Evolutionary conservation across 2,888 invertebrate species (phyloP).

Genomic region (Latheticus oryzae): DNA sequence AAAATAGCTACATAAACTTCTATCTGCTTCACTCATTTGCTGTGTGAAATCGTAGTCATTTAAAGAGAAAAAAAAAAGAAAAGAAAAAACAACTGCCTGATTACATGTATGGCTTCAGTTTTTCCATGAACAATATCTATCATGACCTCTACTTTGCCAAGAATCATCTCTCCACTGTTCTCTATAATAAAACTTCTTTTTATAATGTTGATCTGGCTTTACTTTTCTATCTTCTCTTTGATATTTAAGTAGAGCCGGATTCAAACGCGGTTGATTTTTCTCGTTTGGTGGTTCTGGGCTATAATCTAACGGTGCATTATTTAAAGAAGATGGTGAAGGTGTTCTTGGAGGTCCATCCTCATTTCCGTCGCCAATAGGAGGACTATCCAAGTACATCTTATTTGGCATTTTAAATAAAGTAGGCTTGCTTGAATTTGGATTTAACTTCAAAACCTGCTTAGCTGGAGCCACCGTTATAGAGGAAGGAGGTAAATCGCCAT

Average conservation of each 20-base stretch:
- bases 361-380: conserved; percentile 62
- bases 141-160: conserved; percentile 55
- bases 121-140: conserved; percentile 58
- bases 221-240: conserved; percentile 66
- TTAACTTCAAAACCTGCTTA: conserved; percentile 60
- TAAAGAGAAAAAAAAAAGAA: conserved; percentile 29
- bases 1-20: conserved; percentile 32
- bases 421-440: conserved; percentile 61
- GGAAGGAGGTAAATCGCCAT: conserved; percentile 70
- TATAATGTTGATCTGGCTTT: conserved; percentile 77
- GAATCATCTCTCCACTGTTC: conserved; percentile 72
- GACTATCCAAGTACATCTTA: conserved; percentile 68
- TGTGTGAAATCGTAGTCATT: conserved; percentile 53
- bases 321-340: conserved; percentile 69
- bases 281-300: conserved; percentile 58
- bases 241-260: conserved; percentile 70
- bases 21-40: conserved; percentile 47
- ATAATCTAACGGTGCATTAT: conserved; percentile 62
- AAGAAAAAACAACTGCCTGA: conserved; percentile 41
- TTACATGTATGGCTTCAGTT: conserved; percentile 55
- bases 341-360: conserved; percentile 69
- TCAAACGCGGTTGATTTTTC: conserved; percentile 63
- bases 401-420: conserved; percentile 63
- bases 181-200: conserved; percentile 82
- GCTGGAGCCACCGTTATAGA: conserved; percentile 62